Evolutionary conservation across 2,797 vertebrate genomes (phyloP), one percentile per base, ranked within the genome.

Genomic region (Orestias chungarensis): DNA sequence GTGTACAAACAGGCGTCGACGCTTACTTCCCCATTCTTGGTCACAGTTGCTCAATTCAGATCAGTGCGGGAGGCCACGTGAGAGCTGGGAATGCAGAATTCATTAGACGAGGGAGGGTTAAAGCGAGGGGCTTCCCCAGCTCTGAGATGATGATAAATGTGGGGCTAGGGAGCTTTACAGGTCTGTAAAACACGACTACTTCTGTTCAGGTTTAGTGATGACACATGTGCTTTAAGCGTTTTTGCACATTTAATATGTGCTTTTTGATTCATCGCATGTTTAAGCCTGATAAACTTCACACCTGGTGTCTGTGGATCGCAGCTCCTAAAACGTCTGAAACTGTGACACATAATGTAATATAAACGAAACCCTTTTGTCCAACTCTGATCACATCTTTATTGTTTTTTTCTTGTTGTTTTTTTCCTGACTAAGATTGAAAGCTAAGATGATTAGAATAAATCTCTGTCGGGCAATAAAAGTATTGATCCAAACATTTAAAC

Each of bases 1-100:
- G 3, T 89, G 89, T 90, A 88, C 90, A 86, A 92, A 93, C 92
- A 90, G 84, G 92, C 88, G 87, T 74, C 76, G 61, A 80, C n/a
- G 79, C 85, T n/a, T 87, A 92, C 91, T 93, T 93, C 93, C 92
- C 83, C 91, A 92, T 93, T 93, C 90, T 90, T 90, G 83, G 64
- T 79, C 85, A 88, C 87, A 87, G 90, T 93, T 93, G 90, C 92
- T 91, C 92, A 91, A 92, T 89, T 87, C 75, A 86, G 84, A 71
- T 11, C 44, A 68, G 79, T 52, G 85, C 87, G 86, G 80, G 83
- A 86, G 64, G 87, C 87, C 91, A 91, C 86, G 87, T 92, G 90
- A 93, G 91, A 86, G 82, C 86, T 86, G 86, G 89, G 88, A 92
- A 91, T 87, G 87, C 74, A 86, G 90, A 84, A 89, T 90, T 89